Evolutionary conservation across 1,140 invertebrate species (phyloP).

Genomic region (Philopotamus ludificatus): DNA sequence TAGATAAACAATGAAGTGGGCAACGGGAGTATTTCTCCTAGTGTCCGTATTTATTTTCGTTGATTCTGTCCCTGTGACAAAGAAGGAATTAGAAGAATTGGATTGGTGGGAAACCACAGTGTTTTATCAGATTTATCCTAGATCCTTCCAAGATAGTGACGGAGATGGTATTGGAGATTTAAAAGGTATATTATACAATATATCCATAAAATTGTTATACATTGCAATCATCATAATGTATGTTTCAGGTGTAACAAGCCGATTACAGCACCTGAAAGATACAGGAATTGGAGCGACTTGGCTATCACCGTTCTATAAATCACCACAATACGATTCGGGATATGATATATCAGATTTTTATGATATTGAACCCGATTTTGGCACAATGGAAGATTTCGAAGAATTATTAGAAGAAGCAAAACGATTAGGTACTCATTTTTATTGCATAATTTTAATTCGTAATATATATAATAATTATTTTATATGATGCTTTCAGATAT

Average conservation of each 20-base stretch:
- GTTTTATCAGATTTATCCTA: constrained; percentile 77
- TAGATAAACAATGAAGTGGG: neutral
- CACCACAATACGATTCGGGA: constrained; percentile 66
- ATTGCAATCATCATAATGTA: neutral
- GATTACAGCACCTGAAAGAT: constrained; percentile 57
- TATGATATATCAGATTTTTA: constrained; percentile 72
- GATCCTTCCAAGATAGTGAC: constrained; percentile 73
- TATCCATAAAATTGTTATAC: neutral
- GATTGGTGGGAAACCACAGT: constrained; percentile 74
- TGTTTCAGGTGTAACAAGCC: constrained; percentile 52
- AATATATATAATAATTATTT: constrained; percentile 6
- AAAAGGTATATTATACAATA: constrained; percentile 53
- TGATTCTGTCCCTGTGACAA: neutral
- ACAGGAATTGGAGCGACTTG: constrained; percentile 63
- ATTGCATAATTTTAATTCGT: neutral
- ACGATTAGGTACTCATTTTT: constrained; percentile 45
- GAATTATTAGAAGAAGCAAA: constrained; percentile 62
- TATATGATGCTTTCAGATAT: constrained; percentile 57
- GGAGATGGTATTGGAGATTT: constrained; percentile 76
- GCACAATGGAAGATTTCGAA: constrained; percentile 71
- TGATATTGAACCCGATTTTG: constrained; percentile 68
- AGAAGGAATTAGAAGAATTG: constrained; percentile 31
- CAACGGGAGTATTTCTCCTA: neutral
- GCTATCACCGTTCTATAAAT: constrained; percentile 71
- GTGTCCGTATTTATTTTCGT: neutral